Base-by-base conservation (phyloP, 1,140 invertebrate species). In the Drosophila elegans region DNA sequence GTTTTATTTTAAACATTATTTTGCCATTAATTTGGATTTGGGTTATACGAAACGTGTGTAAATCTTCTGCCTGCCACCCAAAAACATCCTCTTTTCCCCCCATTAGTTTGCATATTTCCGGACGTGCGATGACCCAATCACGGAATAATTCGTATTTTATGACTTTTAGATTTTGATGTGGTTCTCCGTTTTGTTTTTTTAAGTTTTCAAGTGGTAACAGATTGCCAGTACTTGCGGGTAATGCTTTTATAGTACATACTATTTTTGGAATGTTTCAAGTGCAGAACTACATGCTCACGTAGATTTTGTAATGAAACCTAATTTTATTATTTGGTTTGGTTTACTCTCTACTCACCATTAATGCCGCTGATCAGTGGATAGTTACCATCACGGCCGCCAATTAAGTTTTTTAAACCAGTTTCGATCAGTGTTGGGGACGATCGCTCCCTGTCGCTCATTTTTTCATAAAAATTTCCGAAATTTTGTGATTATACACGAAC, bases 391-490 rank as follows among this genome's bases (percentile, higher is more conserved):
- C 95, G 95, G 86, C 95, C 94, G 93, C 95, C 95, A 93, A 95
- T 95, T 93, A 95, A 94, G 94, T 96, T 96, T 93, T 95, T 95
- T 93, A 96, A 95, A 93, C 95, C 95, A 93, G 95, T 95, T 95
- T 96, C 95, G 93, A 95, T 94, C 93, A 95, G 94, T 94, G 94
- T 95, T 93, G 95, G 95, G 93, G 95, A 95, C 92, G 95, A 95
- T 93, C 95, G 94, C 94, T 95, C 95, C 94, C 95, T 95, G 94
- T 96, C 95, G 93, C 95, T 96, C 95, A 96, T 96, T 94, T 94
- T 92, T 81, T 92, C 91, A 92, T 92, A 92, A 80, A 92, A 92
- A 91, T 79, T 52, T 85, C 69, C 79, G 63, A 80, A 88, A 67
- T 75, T 90, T 79, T 89, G 79, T 85, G 83, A 91, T 86, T 84